phyloP scores from a whole-genome alignment of 2,888 invertebrate species.

The Melipona beecheii region DNA sequence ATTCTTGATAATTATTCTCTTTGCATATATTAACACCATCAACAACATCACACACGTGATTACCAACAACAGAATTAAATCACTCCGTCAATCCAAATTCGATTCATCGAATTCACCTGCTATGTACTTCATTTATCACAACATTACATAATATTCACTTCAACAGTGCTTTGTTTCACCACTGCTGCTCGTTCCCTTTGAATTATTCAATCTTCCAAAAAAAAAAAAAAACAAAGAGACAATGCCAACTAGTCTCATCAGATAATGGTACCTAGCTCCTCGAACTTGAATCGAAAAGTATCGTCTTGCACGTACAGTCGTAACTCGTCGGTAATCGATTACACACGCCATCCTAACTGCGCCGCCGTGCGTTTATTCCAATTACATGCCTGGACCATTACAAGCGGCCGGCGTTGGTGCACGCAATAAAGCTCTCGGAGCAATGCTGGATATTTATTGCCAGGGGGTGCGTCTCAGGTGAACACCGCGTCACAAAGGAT shows the following conservation, averaged over 20 bases:
- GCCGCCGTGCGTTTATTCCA: conserved; percentile 8
- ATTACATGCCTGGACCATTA: conserved; percentile 7
- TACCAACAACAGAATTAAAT: too few species aligned
- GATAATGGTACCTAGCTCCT: background rate
- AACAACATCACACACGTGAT: too few species aligned
- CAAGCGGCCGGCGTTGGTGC: background rate
- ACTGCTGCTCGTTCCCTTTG: background rate
- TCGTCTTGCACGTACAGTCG: background rate
- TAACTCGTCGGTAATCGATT: conserved; percentile 16
- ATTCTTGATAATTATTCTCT: too few species aligned
- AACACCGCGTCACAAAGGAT: conserved; percentile 32
- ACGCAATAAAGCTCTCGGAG: conserved; percentile 30
- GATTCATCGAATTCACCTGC: too few species aligned
- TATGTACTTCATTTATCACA: too few species aligned
- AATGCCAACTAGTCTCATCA: too few species aligned
- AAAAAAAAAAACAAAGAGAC: too few species aligned
- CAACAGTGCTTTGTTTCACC: background rate
- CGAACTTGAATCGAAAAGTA: background rate
- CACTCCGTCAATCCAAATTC: too few species aligned
- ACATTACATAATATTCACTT: too few species aligned
- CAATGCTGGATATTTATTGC: conserved; percentile 37
- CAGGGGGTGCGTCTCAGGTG: background rate
- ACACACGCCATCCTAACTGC: background rate
- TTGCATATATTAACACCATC: too few species aligned
- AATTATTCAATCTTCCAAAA: background rate